Conservation (phyloP, 2,797 vertebrate species). For the Margarornis squamiger region DNA sequence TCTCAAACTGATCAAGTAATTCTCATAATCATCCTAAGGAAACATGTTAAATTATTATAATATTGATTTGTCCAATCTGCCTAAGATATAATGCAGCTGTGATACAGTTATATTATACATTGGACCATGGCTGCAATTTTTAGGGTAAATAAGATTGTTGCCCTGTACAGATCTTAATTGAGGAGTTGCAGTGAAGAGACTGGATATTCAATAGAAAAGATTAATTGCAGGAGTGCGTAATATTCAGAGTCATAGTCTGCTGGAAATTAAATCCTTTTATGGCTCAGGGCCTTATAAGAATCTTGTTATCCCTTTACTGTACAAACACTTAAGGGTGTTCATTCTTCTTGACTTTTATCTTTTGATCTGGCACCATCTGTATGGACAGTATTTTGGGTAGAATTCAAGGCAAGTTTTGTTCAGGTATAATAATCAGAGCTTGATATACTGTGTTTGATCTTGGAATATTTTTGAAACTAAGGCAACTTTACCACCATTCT, state of each 20-base stretch:
- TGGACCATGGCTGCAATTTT: neutral
- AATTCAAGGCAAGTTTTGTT: neutral
- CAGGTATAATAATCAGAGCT: neutral
- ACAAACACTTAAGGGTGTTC: neutral
- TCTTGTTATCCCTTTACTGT: neutral
- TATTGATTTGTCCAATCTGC: neutral
- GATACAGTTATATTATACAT: neutral
- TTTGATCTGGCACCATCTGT: neutral
- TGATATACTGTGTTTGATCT: neutral
- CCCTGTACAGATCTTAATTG: neutral
- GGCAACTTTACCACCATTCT: neutral
- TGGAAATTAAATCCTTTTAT: neutral
- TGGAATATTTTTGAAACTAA: neutral
- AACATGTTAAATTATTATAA: neutral
- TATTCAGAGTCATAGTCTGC: neutral
- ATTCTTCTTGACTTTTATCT: neutral
- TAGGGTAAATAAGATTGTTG: neutral
- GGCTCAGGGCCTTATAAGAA: neutral
- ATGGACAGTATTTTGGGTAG: neutral
- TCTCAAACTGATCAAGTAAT: neutral
- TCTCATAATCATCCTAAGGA: neutral
- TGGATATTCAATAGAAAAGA: neutral
- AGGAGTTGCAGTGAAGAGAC: neutral
- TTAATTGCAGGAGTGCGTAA: neutral
- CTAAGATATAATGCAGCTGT: neutral